phyloP scores from a whole-genome alignment of 2,797 vertebrate genomes.

The Parauchenoglanis ngamensis region DNA sequence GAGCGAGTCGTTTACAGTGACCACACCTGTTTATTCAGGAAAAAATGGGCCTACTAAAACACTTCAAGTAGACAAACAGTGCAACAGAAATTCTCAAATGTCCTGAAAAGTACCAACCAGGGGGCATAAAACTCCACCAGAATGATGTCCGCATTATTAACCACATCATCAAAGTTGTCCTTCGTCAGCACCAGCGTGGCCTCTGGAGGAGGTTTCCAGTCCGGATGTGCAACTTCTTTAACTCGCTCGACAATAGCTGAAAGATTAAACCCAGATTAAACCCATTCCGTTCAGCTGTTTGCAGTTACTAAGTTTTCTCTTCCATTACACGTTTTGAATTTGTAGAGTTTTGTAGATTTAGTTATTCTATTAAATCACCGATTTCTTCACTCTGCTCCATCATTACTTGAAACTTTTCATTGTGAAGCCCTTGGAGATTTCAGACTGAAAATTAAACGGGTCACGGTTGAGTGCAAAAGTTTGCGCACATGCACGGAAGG shows the following conservation, averaged over 20 bases:
- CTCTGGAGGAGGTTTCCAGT: conserved; percentile 92
- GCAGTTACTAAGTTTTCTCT: not conserved
- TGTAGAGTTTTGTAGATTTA: not conserved
- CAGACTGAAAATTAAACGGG: not conserved
- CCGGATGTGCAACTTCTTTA: conserved; percentile 87
- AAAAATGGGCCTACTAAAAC: not conserved
- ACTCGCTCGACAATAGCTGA: conserved; percentile 89
- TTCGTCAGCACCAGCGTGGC: conserved; percentile 87
- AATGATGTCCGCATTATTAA: conserved; percentile 90
- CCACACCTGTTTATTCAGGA: conserved; percentile 80
- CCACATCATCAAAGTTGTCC: conserved; percentile 88
- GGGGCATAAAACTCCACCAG: conserved; percentile 98
- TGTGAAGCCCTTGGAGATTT: not conserved
- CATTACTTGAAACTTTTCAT: not conserved
- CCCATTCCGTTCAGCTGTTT: not conserved
- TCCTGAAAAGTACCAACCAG: conserved; percentile 78
- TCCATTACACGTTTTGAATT: not conserved
- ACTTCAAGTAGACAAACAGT: not conserved
- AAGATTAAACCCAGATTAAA: conserved; percentile 51
- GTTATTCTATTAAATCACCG: not conserved
- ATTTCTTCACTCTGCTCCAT: not conserved
- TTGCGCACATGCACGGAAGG: not conserved
- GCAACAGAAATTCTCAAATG: not conserved
- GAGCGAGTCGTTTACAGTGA: conserved; percentile 93
- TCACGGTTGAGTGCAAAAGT: not conserved